Base-by-base conservation (phyloP, 1,140 invertebrate genomes). In the Bilobella aurantiaca region DNA sequence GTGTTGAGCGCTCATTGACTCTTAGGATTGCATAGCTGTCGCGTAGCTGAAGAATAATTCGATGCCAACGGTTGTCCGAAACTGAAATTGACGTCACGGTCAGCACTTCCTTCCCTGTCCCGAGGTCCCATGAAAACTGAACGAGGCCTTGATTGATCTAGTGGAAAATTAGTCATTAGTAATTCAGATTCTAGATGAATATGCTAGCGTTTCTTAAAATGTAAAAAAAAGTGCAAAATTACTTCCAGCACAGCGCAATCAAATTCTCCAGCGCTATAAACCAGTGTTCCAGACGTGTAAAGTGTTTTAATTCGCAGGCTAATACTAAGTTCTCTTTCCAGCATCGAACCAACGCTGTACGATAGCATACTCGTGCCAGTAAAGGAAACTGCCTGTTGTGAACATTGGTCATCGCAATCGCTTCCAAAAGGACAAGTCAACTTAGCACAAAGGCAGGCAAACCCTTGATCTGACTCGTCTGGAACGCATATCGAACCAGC, bases 211-310 rank as follows among this genome's bases (percentile, higher is more conserved):
- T 47, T 47, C 21, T 65, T 64, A 47, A 69, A n/a, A n/a, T n/a
- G n/a, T 60, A 49, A 67, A 69, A 29, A 58, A 27, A 37, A 59
- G 12, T 14, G 28, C 23, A 42, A 57, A 16, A 70, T 73, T 77
- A 89, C 84, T 80, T 96, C 92, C 34, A 96, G 79, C 47, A 93
- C 85, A 69, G 90, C 91, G 75, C 93, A 96, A 74, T 96, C 93
- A 28, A 91, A 81, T 73, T 86, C 85, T 0, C 92, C 93, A 30
- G 86, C 83, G 0, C 89, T 89, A 75, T 89, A 90, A 81, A 96
- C 85, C 0, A 98, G 75, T 65, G 87, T 91, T n/a, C 91, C 92
- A 30, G 88, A 86, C 1, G 85, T 83, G 74, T 92, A 87, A 0
- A 91, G 80, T 0, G 91, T 96, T 69, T 90, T 83, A 56, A 97